phyloP scores from a whole-genome alignment of 2,113 vertebrate species.

The Naja naja region DNA sequence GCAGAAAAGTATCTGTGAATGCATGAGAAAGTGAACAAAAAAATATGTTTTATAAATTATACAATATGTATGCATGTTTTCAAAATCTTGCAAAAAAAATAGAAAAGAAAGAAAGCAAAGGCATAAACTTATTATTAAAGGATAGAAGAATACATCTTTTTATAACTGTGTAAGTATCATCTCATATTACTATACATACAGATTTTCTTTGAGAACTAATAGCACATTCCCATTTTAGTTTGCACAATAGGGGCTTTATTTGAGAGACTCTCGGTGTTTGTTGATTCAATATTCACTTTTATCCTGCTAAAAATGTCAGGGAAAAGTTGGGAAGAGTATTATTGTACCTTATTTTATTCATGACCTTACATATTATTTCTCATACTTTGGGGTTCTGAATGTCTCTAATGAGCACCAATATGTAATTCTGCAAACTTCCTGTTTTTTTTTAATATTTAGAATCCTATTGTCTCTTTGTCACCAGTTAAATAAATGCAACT shows the following conservation, averaged over 20 bases:
- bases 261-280: not conserved
- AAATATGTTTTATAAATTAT: not conserved
- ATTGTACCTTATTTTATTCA: not conserved
- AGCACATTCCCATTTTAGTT: not conserved
- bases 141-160: conserved; percentile 7
- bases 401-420: not conserved
- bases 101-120: not conserved
- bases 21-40: conserved; percentile 23
- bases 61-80: conserved; percentile 39
- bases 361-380: not conserved
- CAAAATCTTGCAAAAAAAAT: conserved; percentile 28
- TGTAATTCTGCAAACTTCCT: not conserved
- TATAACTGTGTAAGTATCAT: conserved; percentile 23
- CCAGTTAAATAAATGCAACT: not conserved
- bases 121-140: not conserved
- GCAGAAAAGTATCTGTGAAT: conserved; percentile 26
- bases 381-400: not conserved
- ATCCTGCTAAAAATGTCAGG: not conserved
- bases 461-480: not conserved
- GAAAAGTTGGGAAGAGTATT: not conserved
- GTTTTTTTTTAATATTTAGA: not conserved
- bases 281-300: not conserved
- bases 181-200: conserved; percentile 32
- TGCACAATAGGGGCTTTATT: not conserved
- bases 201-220: conserved; percentile 29